A percentile compares a stretch with the other conserved stretches of the same genome.
Conservation (phyloP, 2,113 vertebrate genomes). For the Prionailurus bengalensis region DNA sequence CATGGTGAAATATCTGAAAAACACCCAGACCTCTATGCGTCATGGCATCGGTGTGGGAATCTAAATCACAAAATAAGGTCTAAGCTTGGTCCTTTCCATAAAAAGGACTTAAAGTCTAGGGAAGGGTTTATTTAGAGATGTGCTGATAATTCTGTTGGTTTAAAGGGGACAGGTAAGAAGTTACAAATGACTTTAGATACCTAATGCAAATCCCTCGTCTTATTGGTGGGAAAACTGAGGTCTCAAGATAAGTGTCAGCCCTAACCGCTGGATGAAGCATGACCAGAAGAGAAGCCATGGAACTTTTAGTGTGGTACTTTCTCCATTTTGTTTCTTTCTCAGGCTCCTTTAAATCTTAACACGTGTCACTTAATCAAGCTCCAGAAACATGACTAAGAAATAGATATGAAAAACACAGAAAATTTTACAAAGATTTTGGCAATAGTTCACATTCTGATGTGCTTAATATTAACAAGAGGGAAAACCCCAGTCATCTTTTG, state of each 20-base stretch:
- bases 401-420: constrained; percentile 57
- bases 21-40: background rate
- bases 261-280: background rate
- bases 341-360: background rate
- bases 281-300: background rate
- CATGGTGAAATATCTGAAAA: background rate
- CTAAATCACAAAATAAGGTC: constrained; percentile 1
- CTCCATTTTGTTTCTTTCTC: background rate
- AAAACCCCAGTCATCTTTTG: constrained; percentile 29
- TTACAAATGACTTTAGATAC: background rate
- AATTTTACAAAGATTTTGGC: constrained; percentile 75
- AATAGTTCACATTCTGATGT: constrained; percentile 74
- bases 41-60: background rate
- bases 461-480: constrained; percentile 12
- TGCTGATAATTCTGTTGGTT: background rate
- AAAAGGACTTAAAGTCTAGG: background rate
- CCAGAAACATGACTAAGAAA: constrained; percentile 47
- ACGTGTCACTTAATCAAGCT: background rate
- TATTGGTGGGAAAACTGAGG: background rate
- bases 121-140: background rate
- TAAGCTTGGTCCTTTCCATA: background rate
- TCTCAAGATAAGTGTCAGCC: background rate
- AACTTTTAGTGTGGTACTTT: background rate
- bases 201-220: background rate
- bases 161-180: background rate